Conservation (phyloP, 2,113 vertebrate genomes). For the Loxodonta africana region DNA sequence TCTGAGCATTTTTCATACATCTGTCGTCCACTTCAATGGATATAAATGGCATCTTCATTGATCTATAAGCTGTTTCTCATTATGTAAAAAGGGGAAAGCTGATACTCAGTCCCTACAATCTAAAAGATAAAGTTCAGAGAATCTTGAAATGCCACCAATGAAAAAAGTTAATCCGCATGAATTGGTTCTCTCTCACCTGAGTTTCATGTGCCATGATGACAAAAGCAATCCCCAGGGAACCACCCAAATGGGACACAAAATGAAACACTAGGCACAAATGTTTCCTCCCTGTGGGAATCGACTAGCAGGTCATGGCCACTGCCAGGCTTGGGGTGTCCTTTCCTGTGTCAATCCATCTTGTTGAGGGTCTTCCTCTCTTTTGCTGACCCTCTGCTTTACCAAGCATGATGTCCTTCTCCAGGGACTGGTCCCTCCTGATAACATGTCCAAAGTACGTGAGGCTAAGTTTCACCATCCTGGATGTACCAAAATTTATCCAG, state of each 20-base stretch:
- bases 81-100: conserved; percentile 12
- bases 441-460: too few species aligned
- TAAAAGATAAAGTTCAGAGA: conserved; percentile 24
- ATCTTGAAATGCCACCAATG: not conserved
- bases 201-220: not conserved
- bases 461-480: too few species aligned
- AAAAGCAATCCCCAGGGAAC: not conserved
- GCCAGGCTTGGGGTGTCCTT: not conserved
- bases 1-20: not conserved
- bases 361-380: too few species aligned
- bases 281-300: not conserved
- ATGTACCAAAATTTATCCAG: too few species aligned
- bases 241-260: not conserved
- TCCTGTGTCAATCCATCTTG: not conserved
- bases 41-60: conserved; percentile 8
- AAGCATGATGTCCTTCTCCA: too few species aligned
- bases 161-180: not conserved
- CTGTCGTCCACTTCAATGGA: not conserved
- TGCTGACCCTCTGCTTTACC: too few species aligned
- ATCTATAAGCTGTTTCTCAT: not conserved
- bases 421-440: too few species aligned
- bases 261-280: not conserved
- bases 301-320: not conserved
- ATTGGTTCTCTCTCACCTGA: not conserved
- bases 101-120: not conserved